Conservation (phyloP, 92 coral and sea anemone genomes). For the Parazoanthus darwini region DNA sequence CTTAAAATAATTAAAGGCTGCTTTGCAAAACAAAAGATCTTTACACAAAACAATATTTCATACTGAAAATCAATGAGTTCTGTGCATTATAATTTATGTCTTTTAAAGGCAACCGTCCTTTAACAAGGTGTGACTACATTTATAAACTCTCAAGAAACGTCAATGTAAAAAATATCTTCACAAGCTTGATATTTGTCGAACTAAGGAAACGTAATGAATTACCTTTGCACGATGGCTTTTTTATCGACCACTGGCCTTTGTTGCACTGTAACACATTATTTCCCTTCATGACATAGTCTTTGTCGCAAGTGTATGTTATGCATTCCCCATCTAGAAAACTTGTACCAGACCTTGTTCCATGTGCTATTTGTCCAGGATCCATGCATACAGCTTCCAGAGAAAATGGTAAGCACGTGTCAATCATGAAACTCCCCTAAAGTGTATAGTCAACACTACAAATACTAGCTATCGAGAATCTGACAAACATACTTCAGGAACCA, state of each 20-base stretch:
- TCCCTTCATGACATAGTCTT: slow-evolving; percentile 4
- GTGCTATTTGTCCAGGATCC: not conserved
- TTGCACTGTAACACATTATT: not conserved
- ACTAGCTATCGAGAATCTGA: too few relatives aligned
- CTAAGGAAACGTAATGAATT: too few relatives aligned
- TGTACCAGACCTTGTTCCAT: not conserved
- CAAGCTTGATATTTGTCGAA: too few relatives aligned
- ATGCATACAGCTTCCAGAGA: not conserved
- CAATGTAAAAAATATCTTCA: too few relatives aligned
- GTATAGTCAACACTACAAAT: not conserved
- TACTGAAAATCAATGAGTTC: too few relatives aligned
- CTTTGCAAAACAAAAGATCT: too few relatives aligned
- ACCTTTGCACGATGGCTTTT: not conserved
- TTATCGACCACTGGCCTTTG: not conserved
- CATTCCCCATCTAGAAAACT: not conserved
- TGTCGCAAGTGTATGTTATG: not conserved
- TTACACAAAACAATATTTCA: too few relatives aligned
- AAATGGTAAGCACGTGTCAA: not conserved
- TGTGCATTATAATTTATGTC: too few relatives aligned
- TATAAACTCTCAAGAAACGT: too few relatives aligned
- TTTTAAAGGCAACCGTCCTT: too few relatives aligned
- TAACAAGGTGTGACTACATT: too few relatives aligned
- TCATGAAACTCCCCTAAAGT: not conserved
- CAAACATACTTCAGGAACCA: not conserved
- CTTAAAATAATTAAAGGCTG: too few relatives aligned